phyloP scores from a whole-genome alignment of 1,140 invertebrate genomes.

The Megalopta genalis region DNA sequence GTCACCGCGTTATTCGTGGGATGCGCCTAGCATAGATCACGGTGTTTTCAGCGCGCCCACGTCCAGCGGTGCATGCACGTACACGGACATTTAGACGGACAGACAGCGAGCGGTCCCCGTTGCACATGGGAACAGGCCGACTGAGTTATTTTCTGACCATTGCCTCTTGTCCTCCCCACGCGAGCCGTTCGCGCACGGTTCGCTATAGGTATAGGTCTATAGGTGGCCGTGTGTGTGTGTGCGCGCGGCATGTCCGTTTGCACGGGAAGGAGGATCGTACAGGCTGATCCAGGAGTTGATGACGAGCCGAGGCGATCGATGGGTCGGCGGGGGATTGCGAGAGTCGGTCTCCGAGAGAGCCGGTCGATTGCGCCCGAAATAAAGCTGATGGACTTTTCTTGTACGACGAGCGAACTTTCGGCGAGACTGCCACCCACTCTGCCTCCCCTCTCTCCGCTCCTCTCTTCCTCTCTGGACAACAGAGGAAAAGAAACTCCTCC shows the following conservation, averaged over 20 bases:
- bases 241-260: too few relatives aligned
- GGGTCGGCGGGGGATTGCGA: too few relatives aligned
- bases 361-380: not conserved
- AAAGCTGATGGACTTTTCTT: not conserved
- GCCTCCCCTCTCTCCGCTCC: too few relatives aligned
- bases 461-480: not conserved
- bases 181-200: conserved; percentile 28
- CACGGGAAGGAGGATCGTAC: too few relatives aligned
- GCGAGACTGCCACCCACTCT: too few relatives aligned
- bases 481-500: not conserved
- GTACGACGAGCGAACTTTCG: not conserved
- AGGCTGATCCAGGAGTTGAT: too few relatives aligned
- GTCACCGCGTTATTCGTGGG: conserved; percentile 51
- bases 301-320: too few relatives aligned
- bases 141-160: conserved; percentile 67
- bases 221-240: too few relatives aligned
- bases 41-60: conserved; percentile 56
- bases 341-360: too few relatives aligned
- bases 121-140: conserved; percentile 57
- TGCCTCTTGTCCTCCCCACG: conserved; percentile 41
- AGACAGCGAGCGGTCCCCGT: too few relatives aligned
- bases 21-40: conserved; percentile 58
- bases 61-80: not conserved
- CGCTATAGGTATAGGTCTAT: not conserved
- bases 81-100: not conserved